Percentiles rank a stretch among this genome's conserved stretches.
Conservation (phyloP, 1,140 invertebrate species). For the Odontomachus brunneus region DNA sequence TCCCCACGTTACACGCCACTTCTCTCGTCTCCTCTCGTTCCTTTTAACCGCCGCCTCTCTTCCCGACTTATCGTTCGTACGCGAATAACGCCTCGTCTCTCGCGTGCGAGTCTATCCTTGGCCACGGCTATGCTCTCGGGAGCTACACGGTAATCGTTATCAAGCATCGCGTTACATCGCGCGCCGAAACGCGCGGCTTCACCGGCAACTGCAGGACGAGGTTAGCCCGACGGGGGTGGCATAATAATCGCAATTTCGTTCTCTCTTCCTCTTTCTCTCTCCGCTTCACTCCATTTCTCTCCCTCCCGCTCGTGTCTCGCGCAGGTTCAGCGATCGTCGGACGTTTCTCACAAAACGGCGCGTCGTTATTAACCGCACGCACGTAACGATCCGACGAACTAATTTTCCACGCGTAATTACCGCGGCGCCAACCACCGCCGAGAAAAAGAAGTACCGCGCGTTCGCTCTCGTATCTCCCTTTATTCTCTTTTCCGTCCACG, state of each 20-base stretch:
- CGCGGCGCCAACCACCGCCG: slow-evolving; percentile 2
- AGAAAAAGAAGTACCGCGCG: slow-evolving; percentile 10
- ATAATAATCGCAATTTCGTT: slow-evolving; percentile 30
- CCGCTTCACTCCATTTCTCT: too few species aligned
- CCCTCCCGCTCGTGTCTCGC: background rate
- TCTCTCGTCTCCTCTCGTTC: background rate
- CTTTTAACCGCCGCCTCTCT: slow-evolving; percentile 1
- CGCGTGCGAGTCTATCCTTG: background rate
- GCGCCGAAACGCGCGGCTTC: background rate
- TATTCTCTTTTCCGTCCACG: background rate
- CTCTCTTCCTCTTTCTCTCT: too few species aligned
- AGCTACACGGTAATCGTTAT: slow-evolving; percentile 24
- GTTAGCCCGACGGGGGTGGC: background rate
- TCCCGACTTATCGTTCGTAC: background rate
- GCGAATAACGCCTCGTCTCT: slow-evolving; percentile 8
- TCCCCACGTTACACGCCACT: background rate
- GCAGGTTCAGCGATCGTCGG: slow-evolving; percentile 13
- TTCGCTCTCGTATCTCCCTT: background rate
- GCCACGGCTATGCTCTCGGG: background rate
- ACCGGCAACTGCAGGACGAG: background rate
- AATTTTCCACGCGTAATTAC: slow-evolving; percentile 45
- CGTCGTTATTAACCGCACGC: slow-evolving; percentile 7
- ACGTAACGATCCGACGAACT: slow-evolving; percentile 19
- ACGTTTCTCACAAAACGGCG: slow-evolving; percentile 4
- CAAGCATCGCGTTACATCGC: slow-evolving; percentile 20